Base-by-base conservation (phyloP, 2,888 invertebrate species). In the Caenorhabditis macrosperma region DNA sequence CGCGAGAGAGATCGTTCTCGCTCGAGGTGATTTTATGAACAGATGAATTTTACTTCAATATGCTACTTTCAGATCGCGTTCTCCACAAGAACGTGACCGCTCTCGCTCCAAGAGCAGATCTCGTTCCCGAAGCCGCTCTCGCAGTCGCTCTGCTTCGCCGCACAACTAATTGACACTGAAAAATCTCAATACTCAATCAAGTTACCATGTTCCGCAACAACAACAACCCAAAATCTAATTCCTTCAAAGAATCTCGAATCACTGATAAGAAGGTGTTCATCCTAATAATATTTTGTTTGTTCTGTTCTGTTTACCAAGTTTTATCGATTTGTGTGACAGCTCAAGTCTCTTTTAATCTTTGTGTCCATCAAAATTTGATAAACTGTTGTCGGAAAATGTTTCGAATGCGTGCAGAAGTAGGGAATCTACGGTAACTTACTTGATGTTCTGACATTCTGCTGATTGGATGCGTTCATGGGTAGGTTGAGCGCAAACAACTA, bases 81-180 rank as follows among this genome's bases (percentile, higher is more conserved):
- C 81, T 30, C 82, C 80, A 60, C 52, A 55, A 15, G 61, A 67
- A 54, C 72, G 72, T 17, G 72, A 78, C 26, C 63, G 80, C 54
- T 69, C 81, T 35, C 81, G 78, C 35, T 81, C 82, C 2, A 74
- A 78, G 60, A 83, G 83, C 64, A 76, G 82, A 30, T 75, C 75
- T 35, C 77, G 81, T 26, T 81, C 81, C 22, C 57, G 79, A 26
- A 71, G 75, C 64, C 82, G 79, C 33, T 82, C 81, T 17, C 78
- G 79, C 52, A 74, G 74, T 41, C 82, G 81, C 28, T 82, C 81
- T 44, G 66, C 66, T 63, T 81, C 80, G 12, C 80, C 80, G 28
- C 71, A 54, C 38, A 61, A 81, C 64, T 79, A 66, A 64, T 46
- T 35, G n/a, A 26, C 48, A 15, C 2, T 10, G 26, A 26, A 20